Evolutionary conservation across 2,797 vertebrate species (phyloP).

Genomic region (Intellagama lesueurii): DNA sequence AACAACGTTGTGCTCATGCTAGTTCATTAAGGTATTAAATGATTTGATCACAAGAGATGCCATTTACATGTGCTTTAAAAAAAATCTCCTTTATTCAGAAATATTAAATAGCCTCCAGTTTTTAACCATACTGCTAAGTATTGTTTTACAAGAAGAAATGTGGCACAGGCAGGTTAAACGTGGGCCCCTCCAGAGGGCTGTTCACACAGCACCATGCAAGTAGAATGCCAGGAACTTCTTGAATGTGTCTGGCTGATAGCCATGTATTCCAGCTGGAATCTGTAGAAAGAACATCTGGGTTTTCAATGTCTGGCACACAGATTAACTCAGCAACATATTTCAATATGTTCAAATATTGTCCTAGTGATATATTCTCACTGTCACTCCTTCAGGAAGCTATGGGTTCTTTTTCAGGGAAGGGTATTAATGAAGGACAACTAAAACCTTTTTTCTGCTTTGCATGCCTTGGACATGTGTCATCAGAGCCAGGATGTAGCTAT

Average conservation of each 20-base stretch:
- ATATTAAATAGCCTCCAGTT: conserved; percentile 53
- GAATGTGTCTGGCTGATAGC: conserved; percentile 90
- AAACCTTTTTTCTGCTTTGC: neutral
- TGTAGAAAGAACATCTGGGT: conserved; percentile 73
- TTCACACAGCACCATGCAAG: conserved; percentile 87
- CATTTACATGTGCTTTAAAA: conserved; percentile 27
- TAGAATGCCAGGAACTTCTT: conserved; percentile 93
- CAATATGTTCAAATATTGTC: conserved; percentile 37
- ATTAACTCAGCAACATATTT: conserved; percentile 54
- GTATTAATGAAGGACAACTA: neutral
- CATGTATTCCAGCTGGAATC: conserved; percentile 89
- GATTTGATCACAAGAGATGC: neutral
- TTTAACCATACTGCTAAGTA: conserved; percentile 45
- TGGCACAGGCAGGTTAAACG: conserved; percentile 30
- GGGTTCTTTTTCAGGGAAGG: neutral
- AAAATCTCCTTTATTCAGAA: conserved; percentile 43
- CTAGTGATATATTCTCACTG: neutral
- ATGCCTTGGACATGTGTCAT: neutral
- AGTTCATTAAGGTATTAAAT: neutral
- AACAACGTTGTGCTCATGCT: neutral
- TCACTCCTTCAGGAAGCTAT: neutral
- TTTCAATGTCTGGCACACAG: conserved; percentile 64
- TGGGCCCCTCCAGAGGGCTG: conserved; percentile 50
- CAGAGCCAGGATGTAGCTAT: neutral
- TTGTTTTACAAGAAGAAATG: conserved; percentile 48